Percentiles rank a stretch among this genome's conserved stretches.
Conservation (phyloP, 53 echinoderm and acorn worm genomes). For the Luidia sarsii region DNA sequence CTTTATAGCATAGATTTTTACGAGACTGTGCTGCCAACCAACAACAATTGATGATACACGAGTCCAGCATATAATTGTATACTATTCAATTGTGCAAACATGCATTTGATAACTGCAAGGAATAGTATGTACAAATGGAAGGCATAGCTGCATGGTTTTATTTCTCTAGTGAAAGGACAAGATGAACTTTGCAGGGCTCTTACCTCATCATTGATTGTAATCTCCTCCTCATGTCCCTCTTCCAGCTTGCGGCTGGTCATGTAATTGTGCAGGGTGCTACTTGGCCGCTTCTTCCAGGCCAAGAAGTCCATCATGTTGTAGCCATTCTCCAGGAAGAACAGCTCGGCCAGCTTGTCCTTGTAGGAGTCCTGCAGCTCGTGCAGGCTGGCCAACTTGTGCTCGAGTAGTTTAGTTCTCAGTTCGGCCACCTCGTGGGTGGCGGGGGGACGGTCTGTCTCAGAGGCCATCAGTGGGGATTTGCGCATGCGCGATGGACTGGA, state of each 20-base stretch:
- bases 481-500: slow-evolving; percentile 83
- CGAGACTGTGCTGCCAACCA: no score
- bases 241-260: slow-evolving; percentile 80
- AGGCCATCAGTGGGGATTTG: slow-evolving; percentile 67
- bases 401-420: slow-evolving; percentile 81
- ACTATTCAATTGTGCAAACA: no score
- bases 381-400: slow-evolving; percentile 72
- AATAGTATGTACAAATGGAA: no score
- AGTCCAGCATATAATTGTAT: no score
- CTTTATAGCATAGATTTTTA: no score
- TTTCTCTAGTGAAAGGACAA: no score
- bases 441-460: slow-evolving; percentile 66
- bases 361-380: slow-evolving; percentile 81
- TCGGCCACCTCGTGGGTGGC: slow-evolving; percentile 76
- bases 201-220: slow-evolving; percentile 81
- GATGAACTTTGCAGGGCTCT: neutral
- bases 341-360: slow-evolving; percentile 85
- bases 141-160: no score
- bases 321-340: slow-evolving; percentile 91
- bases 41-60: no score
- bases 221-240: slow-evolving; percentile 65
- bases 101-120: no score
- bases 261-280: slow-evolving; percentile 63
- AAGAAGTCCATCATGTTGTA: slow-evolving; percentile 99
- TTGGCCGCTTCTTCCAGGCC: slow-evolving; percentile 87